Percentiles rank a stretch among this genome's conserved stretches.
phyloP scores from a whole-genome alignment of 1,140 invertebrate genomes.

The Procambarus virginalis region DNA sequence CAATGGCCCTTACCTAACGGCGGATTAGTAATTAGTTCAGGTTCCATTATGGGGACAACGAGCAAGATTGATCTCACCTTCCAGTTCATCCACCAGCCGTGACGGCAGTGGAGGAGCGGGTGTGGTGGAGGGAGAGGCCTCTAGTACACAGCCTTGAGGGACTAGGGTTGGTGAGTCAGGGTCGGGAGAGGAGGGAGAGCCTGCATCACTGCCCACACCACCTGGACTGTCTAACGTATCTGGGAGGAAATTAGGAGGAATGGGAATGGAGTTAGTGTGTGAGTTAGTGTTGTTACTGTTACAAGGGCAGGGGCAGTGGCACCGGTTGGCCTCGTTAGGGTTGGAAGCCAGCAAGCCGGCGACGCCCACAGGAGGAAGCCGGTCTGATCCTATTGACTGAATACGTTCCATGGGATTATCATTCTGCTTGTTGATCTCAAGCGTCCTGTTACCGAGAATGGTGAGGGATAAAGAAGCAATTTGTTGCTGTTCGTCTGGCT shows the following conservation, averaged over 20 bases:
- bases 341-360: neutral
- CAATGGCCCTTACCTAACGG: conserved; percentile 37
- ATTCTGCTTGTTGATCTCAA: neutral
- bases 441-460: conserved; percentile 24
- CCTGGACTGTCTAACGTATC: neutral
- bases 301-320: conserved; percentile 53
- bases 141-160: conserved; percentile 25
- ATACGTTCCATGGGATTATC: neutral
- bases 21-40: conserved; percentile 61
- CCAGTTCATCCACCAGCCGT: conserved; percentile 20
- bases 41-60: conserved; percentile 43
- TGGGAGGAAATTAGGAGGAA: conserved; percentile 32
- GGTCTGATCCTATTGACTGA: neutral
- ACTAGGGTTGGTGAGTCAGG: conserved; percentile 2
- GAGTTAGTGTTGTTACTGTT: neutral
- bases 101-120: conserved; percentile 21
- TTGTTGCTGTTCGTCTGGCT: conserved; percentile 52
- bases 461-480: conserved; percentile 31
- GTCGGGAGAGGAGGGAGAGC: neutral
- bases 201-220: neutral
- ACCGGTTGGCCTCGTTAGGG: neutral
- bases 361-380: neutral
- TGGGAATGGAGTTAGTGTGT: conserved; percentile 32
- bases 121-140: conserved; percentile 22
- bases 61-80: conserved; percentile 52